Conservation (phyloP, 2,888 invertebrate species). For the Rambutsinella grinnellia region DNA sequence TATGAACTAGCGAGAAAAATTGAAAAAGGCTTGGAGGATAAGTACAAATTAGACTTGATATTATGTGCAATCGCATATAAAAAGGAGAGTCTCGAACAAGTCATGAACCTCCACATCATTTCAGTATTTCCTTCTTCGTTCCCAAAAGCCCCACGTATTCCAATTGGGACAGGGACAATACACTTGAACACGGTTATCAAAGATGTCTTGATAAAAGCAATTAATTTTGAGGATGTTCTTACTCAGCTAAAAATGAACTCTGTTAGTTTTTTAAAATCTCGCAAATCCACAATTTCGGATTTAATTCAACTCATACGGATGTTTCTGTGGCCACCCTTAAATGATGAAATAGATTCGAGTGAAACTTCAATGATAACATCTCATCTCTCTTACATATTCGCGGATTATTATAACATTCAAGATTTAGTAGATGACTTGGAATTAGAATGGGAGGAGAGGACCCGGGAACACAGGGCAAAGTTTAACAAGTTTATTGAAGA, state of each 20-base stretch:
- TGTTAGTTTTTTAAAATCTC: neutral
- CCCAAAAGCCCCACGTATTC: no score
- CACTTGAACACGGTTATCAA: no score
- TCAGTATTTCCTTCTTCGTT: conserved; percentile 15
- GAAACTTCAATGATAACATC: neutral
- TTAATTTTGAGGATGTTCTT: no score
- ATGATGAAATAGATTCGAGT: neutral
- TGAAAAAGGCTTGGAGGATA: conserved; percentile 20
- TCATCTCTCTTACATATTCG: neutral
- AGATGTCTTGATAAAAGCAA: no score
- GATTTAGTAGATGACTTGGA: conserved; percentile 6
- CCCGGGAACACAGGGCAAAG: no score
- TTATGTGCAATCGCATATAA: conserved; percentile 12
- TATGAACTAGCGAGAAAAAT: conserved; percentile 15
- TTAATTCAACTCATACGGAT: no score
- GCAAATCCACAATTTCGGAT: no score
- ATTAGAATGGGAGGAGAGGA: neutral
- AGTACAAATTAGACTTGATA: neutral
- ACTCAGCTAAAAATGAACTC: no score
- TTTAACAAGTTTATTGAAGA: no score
- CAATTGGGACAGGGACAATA: no score
- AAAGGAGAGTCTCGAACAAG: conserved; percentile 9
- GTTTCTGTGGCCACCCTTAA: neutral
- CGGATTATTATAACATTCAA: neutral
- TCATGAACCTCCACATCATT: conserved; percentile 26